These are phyloP conservation scores for Cyclophora punctaria DNA, from an alignment of 2,888 invertebrate genomes.

Conservation along the genomic window DNA sequence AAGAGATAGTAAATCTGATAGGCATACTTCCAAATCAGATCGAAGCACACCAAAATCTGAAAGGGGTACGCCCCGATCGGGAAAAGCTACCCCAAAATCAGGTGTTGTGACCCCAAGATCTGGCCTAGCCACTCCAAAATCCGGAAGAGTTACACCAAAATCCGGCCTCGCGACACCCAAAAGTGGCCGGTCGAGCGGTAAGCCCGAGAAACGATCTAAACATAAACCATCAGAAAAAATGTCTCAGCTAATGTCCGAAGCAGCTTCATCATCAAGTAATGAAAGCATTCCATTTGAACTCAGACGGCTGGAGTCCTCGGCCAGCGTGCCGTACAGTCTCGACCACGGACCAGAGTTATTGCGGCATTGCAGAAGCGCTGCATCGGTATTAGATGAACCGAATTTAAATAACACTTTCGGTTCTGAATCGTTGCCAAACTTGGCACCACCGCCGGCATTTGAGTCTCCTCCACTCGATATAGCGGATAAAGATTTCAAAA, in stretches of 20 bases:
- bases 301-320: slow-evolving; percentile 73
- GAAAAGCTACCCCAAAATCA: slow-evolving; percentile 60
- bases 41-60: slow-evolving; percentile 67
- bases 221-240: slow-evolving; percentile 71
- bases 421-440: slow-evolving; percentile 83
- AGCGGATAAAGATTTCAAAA: slow-evolving; percentile 68
- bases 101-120: slow-evolving; percentile 62
- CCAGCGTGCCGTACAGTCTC: slow-evolving; percentile 79
- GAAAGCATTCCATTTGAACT: slow-evolving; percentile 70
- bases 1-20: slow-evolving; percentile 66
- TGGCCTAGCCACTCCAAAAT: slow-evolving; percentile 62
- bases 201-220: slow-evolving; percentile 62
- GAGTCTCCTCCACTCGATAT: slow-evolving; percentile 72
- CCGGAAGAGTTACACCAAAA: slow-evolving; percentile 59
- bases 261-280: slow-evolving; percentile 77
- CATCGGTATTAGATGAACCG: slow-evolving; percentile 74
- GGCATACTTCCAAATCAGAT: slow-evolving; percentile 65
- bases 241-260: slow-evolving; percentile 71
- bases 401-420: slow-evolving; percentile 70
- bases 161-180: slow-evolving; percentile 71
- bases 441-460: slow-evolving; percentile 78
- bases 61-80: slow-evolving; percentile 58
- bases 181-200: slow-evolving; percentile 73
- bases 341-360: slow-evolving; percentile 66
- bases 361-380: slow-evolving; percentile 74